Conservation (phyloP, 2,113 vertebrate genomes). For the Siniperca knerii region DNA sequence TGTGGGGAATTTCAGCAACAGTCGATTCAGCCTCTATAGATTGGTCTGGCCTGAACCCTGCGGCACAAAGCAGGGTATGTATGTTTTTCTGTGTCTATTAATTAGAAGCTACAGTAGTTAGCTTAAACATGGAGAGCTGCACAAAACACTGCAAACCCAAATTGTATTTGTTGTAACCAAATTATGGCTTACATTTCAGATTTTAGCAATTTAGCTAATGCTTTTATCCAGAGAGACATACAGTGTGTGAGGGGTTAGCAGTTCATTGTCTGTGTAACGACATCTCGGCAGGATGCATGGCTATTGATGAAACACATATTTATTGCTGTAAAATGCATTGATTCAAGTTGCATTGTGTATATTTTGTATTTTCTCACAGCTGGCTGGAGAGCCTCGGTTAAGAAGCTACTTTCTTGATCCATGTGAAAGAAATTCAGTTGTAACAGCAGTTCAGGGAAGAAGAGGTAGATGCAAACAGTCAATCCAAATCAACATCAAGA, state of each 20-base stretch:
- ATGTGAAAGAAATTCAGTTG: slow-evolving; percentile 7
- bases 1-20: slow-evolving; percentile 47
- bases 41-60: slow-evolving; percentile 42
- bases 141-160: slow-evolving; percentile 3
- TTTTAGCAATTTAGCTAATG: slow-evolving; percentile 1
- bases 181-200: neutral
- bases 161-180: slow-evolving; percentile 2
- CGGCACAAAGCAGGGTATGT: slow-evolving; percentile 29
- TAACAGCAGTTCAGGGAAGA: neutral
- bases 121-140: slow-evolving; percentile 16
- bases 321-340: neutral
- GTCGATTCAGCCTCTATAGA: slow-evolving; percentile 59
- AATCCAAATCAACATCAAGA: neutral
- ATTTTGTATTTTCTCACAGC: neutral
- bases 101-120: slow-evolving; percentile 24
- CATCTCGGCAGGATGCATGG: neutral
- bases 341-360: neutral
- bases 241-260: neutral
- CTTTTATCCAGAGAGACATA: slow-evolving; percentile 5
- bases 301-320: neutral
- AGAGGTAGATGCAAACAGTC: neutral
- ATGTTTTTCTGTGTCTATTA: slow-evolving; percentile 36
- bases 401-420: slow-evolving; percentile 6
- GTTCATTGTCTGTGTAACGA: neutral
- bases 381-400: neutral